Percentiles rank a stretch among this genome's conserved stretches.
phyloP scores from a whole-genome alignment of 1,140 invertebrate species.

The Procambarus virginalis region DNA sequence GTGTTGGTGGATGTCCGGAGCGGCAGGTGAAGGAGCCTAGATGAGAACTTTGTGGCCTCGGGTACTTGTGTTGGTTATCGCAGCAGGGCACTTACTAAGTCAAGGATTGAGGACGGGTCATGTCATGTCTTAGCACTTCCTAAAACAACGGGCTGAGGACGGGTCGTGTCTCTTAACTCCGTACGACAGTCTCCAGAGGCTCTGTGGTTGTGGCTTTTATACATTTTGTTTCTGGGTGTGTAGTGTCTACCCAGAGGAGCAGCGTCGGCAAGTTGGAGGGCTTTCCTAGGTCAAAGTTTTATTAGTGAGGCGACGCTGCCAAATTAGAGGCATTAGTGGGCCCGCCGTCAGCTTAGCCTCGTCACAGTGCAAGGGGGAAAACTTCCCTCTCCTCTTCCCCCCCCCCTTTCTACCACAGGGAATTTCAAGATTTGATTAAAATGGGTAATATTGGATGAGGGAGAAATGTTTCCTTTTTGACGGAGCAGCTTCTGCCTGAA shows the following conservation, averaged over 20 bases:
- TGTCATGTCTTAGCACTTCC: too few species aligned
- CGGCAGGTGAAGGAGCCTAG: too few species aligned
- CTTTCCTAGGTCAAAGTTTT: slow-evolving; percentile 37
- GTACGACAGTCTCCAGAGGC: background rate
- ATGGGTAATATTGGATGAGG: slow-evolving; percentile 15
- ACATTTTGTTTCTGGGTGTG: background rate
- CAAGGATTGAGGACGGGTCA: too few species aligned
- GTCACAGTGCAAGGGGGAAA: slow-evolving; percentile 16
- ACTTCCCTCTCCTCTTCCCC: background rate
- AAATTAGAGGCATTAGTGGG: slow-evolving; percentile 53
- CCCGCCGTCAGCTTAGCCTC: slow-evolving; percentile 46
- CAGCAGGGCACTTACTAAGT: too few species aligned
- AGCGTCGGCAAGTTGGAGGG: slow-evolving; percentile 24
- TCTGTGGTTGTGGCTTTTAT: background rate
- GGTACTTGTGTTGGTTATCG: too few species aligned
- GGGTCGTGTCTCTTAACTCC: too few species aligned
- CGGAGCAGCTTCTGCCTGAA: background rate
- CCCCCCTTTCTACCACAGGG: background rate
- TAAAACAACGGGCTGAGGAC: too few species aligned
- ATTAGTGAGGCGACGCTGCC: slow-evolving; percentile 26
- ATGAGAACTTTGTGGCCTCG: too few species aligned
- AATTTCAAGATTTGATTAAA: slow-evolving; percentile 50
- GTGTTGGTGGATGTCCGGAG: background rate
- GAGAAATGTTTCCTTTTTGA: background rate
- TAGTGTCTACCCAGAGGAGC: slow-evolving; percentile 7